Conservation (phyloP, 2,888 invertebrate genomes). For the Rhogogaster chlorosoma region DNA sequence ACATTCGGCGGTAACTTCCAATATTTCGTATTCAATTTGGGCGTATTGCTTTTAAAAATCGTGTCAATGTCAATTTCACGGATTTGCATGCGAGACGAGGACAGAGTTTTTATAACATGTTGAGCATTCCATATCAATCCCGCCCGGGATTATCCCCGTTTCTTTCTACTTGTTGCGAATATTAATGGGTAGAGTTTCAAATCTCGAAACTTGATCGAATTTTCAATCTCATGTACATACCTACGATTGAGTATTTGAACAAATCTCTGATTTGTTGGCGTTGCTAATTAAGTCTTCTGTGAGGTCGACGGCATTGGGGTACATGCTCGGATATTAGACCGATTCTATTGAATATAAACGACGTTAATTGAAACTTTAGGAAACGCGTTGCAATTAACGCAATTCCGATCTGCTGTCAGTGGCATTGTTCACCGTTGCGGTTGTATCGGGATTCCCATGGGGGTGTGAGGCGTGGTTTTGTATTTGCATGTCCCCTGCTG, state of each 20-base stretch:
- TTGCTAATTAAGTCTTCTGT: neutral
- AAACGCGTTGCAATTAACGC: conserved; percentile 46
- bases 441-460: conserved; percentile 45
- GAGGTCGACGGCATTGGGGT: neutral
- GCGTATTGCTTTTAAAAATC: neutral
- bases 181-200: neutral
- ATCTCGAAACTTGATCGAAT: neutral
- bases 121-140: neutral
- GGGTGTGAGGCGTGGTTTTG: conserved; percentile 46
- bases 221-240: neutral
- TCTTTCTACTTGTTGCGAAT: neutral
- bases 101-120: neutral
- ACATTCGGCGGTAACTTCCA: neutral
- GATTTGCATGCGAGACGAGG: neutral
- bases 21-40: conserved; percentile 36
- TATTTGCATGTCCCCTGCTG: conserved; percentile 39
- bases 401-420: conserved; percentile 47
- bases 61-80: neutral
- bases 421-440: conserved; percentile 48
- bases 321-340: neutral
- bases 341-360: conserved; percentile 29
- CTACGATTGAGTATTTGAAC: neutral
- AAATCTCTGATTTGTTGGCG: neutral
- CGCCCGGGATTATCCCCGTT: neutral
- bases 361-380: conserved; percentile 49